Conservation (phyloP, 35 echinoderm and acorn worm genomes). For the Stichopus chloronotus region DNA sequence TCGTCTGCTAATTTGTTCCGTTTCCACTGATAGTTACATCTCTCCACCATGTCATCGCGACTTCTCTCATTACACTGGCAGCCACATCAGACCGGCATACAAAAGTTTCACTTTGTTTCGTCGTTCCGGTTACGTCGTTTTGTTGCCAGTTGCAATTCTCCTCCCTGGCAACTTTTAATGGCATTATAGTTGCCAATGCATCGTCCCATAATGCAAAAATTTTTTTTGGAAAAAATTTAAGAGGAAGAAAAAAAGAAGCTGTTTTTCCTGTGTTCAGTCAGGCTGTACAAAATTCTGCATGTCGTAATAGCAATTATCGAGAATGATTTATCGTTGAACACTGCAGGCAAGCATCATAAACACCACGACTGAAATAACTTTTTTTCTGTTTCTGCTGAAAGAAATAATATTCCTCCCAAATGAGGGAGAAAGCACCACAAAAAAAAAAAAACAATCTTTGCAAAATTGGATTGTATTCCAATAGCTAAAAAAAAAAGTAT, state of each 20-base stretch:
- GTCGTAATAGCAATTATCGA: conserved; percentile 6
- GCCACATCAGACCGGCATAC: background rate
- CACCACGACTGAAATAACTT: background rate
- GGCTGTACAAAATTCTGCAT: background rate
- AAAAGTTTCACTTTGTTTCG: background rate
- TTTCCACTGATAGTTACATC: background rate
- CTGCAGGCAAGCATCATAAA: background rate
- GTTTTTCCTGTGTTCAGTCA: conserved; percentile 3
- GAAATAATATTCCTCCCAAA: no score
- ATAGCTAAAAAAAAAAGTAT: background rate
- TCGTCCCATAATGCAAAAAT: background rate
- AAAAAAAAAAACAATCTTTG: background rate
- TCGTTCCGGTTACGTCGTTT: background rate
- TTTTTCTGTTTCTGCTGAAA: no score
- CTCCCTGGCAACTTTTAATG: background rate
- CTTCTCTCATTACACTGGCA: background rate
- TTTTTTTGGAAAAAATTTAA: background rate
- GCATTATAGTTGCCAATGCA: background rate
- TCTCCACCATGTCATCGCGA: background rate
- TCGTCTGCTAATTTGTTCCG: conserved; percentile 14
- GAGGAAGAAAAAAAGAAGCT: background rate
- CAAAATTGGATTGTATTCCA: background rate
- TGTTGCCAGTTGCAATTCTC: background rate
- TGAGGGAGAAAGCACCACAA: no score
- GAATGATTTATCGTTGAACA: conserved; percentile 14